phyloP scores from a whole-genome alignment of 2,113 vertebrate species.

The Pelusios castaneus region DNA sequence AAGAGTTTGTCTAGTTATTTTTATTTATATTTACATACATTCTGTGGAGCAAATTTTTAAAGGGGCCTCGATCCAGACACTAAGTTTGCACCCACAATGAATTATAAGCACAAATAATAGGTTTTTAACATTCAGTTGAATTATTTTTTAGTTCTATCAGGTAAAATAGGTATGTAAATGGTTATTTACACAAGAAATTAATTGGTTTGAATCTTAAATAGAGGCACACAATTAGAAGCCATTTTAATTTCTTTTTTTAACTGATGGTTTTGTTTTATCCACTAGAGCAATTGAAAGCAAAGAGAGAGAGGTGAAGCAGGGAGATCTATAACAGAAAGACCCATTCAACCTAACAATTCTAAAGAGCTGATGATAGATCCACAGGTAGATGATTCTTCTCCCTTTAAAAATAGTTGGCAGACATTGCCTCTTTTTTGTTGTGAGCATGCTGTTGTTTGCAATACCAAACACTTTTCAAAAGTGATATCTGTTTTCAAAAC shows the following conservation, averaged over 20 bases:
- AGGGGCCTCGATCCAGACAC: neutral
- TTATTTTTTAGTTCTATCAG: constrained; percentile 33
- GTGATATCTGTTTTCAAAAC: neutral
- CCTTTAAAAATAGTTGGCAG: neutral
- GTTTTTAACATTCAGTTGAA: neutral
- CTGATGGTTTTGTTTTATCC: neutral
- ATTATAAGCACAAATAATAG: neutral
- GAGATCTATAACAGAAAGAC: neutral
- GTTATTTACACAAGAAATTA: neutral
- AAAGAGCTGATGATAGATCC: neutral
- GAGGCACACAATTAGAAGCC: neutral
- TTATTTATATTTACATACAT: neutral
- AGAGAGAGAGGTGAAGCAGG: neutral
- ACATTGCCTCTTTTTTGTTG: neutral
- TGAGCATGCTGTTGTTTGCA: neutral
- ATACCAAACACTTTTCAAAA: neutral
- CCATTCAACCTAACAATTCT: neutral
- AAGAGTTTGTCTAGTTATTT: neutral
- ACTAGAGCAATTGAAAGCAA: constrained; percentile 35
- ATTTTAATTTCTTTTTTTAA: neutral
- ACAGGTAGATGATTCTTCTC: neutral
- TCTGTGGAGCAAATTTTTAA: neutral
- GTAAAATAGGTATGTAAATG: constrained; percentile 36
- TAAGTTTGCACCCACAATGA: accelerated
- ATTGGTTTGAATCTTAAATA: neutral